Percentiles rank a stretch among this genome's conserved stretches.
Evolutionary conservation across 2,113 vertebrate species (phyloP).

Genomic region (Sturnira hondurensis): DNA sequence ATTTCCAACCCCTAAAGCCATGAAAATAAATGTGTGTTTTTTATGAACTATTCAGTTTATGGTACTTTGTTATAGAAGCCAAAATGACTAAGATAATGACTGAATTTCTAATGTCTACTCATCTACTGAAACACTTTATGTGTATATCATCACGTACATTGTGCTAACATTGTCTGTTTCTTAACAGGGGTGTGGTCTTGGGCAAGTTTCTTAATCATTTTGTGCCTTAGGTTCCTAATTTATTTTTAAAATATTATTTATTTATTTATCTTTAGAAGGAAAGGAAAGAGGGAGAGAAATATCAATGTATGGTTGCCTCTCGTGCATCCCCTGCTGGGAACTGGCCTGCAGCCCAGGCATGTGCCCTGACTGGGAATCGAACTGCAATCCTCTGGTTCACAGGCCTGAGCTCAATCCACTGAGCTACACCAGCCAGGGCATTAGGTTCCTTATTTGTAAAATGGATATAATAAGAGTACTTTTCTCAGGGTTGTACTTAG

Average conservation of each 20-base stretch:
- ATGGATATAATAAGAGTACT: neutral
- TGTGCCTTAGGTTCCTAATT: conserved; percentile 7
- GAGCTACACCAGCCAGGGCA: too few species aligned
- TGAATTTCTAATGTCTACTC: neutral
- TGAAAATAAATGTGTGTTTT: neutral
- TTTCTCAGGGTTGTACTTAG: neutral
- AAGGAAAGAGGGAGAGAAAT: too few species aligned
- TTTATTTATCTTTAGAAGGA: too few species aligned
- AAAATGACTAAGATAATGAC: neutral
- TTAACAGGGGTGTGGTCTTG: neutral
- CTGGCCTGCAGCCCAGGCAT: too few species aligned
- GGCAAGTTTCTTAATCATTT: neutral
- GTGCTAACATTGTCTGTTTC: neutral
- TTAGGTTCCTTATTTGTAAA: conserved; percentile 17
- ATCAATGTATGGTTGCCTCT: too few species aligned
- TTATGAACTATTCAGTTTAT: neutral
- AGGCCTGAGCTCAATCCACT: too few species aligned
- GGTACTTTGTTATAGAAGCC: neutral
- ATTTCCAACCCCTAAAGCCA: neutral
- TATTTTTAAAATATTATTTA: too few species aligned
- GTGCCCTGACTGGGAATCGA: too few species aligned
- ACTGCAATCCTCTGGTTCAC: too few species aligned
- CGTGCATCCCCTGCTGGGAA: too few species aligned
- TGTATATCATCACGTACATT: neutral
- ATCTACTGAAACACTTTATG: neutral